Conservation (phyloP, 2,113 vertebrate genomes). For the Indicator maculatus region DNA sequence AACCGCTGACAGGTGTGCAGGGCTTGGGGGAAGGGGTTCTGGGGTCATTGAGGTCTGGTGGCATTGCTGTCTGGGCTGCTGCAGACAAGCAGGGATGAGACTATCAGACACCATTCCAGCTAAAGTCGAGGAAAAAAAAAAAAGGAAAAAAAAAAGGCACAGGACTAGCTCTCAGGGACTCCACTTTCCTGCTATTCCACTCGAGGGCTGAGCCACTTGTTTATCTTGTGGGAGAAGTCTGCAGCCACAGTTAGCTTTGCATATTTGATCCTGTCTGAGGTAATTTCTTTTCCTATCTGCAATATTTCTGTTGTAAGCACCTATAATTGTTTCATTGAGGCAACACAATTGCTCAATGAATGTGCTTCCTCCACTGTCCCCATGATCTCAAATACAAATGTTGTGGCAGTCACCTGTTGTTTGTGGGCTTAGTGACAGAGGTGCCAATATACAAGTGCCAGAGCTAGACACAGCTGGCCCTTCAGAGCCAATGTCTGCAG, state of each 20-base stretch:
- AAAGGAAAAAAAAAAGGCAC: background rate
- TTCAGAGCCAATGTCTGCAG: background rate
- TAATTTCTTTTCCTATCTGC: conserved; percentile 43
- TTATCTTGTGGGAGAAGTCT: conserved; percentile 63
- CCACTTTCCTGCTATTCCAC: background rate
- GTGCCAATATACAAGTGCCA: background rate
- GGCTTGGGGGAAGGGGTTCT: background rate
- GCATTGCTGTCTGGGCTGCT: background rate
- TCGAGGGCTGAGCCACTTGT: background rate
- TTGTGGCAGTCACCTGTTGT: background rate
- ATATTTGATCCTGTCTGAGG: conserved; percentile 66
- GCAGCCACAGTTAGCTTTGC: conserved; percentile 18
- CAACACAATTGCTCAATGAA: background rate
- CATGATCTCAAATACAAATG: background rate
- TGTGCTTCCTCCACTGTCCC: background rate
- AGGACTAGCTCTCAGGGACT: background rate
- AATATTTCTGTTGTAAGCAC: background rate
- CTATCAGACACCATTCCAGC: background rate
- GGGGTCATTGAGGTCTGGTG: background rate
- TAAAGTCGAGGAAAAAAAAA: background rate
- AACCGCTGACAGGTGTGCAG: background rate
- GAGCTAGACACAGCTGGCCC: background rate
- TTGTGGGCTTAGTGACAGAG: background rate
- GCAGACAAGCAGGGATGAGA: rapidly evolving
- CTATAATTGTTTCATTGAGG: conserved; percentile 15